Conservation (phyloP, 2,113 vertebrate species). For the Macquaria australasica region DNA sequence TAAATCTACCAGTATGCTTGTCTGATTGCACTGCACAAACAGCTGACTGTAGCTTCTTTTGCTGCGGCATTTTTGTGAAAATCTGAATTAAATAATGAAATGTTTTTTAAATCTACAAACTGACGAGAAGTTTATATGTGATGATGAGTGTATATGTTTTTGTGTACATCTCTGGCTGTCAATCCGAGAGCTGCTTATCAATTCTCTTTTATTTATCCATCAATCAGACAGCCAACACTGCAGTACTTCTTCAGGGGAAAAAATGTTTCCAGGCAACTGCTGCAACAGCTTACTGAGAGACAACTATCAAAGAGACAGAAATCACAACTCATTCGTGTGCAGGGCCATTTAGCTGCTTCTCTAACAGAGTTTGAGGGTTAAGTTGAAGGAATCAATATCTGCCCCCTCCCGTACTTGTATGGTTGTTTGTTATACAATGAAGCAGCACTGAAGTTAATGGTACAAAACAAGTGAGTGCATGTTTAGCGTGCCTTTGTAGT, state of each 20-base stretch:
- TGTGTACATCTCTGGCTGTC: slow-evolving; percentile 23
- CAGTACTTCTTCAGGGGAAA: slow-evolving; percentile 41
- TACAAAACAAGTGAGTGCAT: slow-evolving; percentile 46
- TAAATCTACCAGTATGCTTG: slow-evolving; percentile 45
- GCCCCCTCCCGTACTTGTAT: slow-evolving; percentile 33
- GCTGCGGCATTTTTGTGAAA: neutral
- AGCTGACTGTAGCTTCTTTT: slow-evolving; percentile 65
- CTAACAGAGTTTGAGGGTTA: slow-evolving; percentile 47
- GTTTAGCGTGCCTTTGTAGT: slow-evolving; percentile 27
- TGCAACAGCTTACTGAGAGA: slow-evolving; percentile 36
- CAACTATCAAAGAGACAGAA: slow-evolving; percentile 47
- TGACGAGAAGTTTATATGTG: slow-evolving; percentile 17
- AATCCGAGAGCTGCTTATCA: slow-evolving; percentile 42
- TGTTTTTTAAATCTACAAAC: slow-evolving; percentile 25
- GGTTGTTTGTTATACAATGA: slow-evolving; percentile 46
- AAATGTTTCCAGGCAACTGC: slow-evolving; percentile 55
- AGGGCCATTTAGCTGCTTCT: slow-evolving; percentile 35
- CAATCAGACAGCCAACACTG: slow-evolving; percentile 54
- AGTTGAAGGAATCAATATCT: slow-evolving; percentile 56
- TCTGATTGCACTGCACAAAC: slow-evolving; percentile 60
- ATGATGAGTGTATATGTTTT: slow-evolving; percentile 32
- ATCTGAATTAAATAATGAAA: slow-evolving; percentile 36
- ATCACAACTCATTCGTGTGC: slow-evolving; percentile 32
- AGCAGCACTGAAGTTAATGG: slow-evolving; percentile 40
- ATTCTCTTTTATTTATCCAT: slow-evolving; percentile 54